Conservation (phyloP, 2,113 vertebrate species). For the Chionis minor region DNA sequence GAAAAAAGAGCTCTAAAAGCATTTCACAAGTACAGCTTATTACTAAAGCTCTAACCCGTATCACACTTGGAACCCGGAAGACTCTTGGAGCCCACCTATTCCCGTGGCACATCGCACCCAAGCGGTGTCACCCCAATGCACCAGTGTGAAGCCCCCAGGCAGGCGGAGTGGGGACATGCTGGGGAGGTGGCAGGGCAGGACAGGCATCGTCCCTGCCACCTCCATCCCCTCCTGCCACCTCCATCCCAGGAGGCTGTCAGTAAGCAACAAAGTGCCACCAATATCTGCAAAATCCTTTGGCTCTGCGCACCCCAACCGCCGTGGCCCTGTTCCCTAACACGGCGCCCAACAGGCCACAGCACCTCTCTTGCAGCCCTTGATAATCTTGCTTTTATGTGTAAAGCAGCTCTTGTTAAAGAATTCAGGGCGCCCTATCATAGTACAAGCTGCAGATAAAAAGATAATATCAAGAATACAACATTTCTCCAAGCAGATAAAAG, state of each 20-base stretch:
- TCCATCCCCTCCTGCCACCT: neutral
- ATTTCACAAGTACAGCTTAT: neutral
- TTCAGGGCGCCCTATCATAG: neutral
- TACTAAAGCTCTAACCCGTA: neutral
- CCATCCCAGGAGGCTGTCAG: neutral
- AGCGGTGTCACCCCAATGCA: accelerated
- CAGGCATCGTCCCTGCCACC: neutral
- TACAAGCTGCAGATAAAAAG: neutral
- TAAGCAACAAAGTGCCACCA: neutral
- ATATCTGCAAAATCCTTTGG: neutral
- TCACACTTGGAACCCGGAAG: neutral
- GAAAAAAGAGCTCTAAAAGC: neutral
- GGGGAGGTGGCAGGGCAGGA: neutral
- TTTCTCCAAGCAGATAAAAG: neutral
- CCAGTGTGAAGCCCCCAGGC: accelerated
- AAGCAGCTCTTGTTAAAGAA: neutral
- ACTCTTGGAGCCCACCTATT: neutral
- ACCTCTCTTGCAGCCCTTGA: neutral
- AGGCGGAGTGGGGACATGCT: neutral
- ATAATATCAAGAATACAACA: neutral
- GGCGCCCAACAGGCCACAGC: neutral
- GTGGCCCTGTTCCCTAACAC: neutral
- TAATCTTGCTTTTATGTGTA: neutral
- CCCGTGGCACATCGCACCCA: accelerated
- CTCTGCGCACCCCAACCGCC: neutral